Base-by-base conservation (phyloP, 2,888 invertebrate genomes). In the Tachina grossa region DNA sequence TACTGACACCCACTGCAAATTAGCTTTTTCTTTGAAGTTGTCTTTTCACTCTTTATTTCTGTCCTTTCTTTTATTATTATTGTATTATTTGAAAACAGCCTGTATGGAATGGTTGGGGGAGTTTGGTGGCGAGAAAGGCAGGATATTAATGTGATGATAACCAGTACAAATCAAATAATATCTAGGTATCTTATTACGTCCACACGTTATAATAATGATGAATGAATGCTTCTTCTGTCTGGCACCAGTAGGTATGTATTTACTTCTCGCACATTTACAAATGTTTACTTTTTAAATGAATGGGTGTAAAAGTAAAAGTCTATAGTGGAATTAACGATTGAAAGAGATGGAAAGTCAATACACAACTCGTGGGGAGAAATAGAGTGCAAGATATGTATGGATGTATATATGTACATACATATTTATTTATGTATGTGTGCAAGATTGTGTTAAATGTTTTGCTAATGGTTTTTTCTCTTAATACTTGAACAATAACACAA, bases 171-270 rank as follows among this genome's bases (percentile, higher is more conserved):
- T 79, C 71, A 83, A 83, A 79, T 79, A 85, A 83, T 65, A 71
- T 45, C 75, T 75, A 76, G 83, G 85, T 85, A 85, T 85, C 85
- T 82, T 79, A 79, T 85, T 85, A 75, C 85, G 79, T 74, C 16
- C 80, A 80, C 72, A 80, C 74, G 80, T 72, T 79, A 41, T 57
- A 72, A 72, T 65, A 65, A 65, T 22, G 45, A 31, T 45, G 39
- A 53, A 76, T 53, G 51, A 74, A 61, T 47, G 31, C 16, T 59
- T 53, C 13, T 43, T 19, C 61, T 43, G 51, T 31, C 19, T 41
- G 14, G n/a, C 31, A 43, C 61, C 57, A 59, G 57, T n/a, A 31
- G 9, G 9, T 19, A 49, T 49, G 14, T 49, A 6, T 31, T 31
- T 31, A 31, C 14, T 14, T 13, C 14, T 14, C 6, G 49, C 14